phyloP scores from a whole-genome alignment of 2,888 invertebrate species.

The Acleris laterana region DNA sequence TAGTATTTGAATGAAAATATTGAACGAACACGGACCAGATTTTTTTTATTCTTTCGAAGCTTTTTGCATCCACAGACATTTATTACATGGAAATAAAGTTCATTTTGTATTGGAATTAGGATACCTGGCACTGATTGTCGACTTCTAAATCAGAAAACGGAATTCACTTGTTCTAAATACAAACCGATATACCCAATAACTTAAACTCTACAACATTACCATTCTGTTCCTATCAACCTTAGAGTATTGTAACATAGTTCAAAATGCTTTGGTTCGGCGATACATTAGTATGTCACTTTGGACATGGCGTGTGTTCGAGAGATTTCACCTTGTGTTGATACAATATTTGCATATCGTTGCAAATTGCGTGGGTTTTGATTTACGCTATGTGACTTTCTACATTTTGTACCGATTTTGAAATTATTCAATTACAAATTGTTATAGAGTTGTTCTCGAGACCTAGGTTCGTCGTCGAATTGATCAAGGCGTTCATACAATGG shows the following conservation, averaged over 20 bases:
- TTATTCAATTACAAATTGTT: not conserved
- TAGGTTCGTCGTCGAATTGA: too few species aligned
- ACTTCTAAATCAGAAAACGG: not conserved
- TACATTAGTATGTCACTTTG: not conserved
- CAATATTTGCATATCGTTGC: constrained; percentile 28
- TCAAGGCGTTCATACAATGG: too few species aligned
- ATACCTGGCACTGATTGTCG: not conserved
- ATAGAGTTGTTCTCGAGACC: too few species aligned
- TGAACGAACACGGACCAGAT: too few species aligned
- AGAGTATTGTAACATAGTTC: not conserved
- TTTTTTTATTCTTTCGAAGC: too few species aligned
- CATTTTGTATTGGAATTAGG: too few species aligned
- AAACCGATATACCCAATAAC: constrained; percentile 13
- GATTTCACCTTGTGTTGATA: constrained; percentile 32
- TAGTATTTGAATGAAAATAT: too few species aligned
- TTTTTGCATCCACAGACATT: too few species aligned
- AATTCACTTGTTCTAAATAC: constrained; percentile 19
- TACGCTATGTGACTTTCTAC: constrained; percentile 4
- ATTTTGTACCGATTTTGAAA: not conserved
- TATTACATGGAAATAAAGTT: too few species aligned
- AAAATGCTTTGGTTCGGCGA: not conserved
- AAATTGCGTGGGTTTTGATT: constrained; percentile 26
- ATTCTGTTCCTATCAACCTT: not conserved
- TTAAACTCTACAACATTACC: constrained; percentile 6
- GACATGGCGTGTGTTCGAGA: constrained; percentile 20